Evolutionary conservation across 2,113 vertebrate genomes (phyloP), one percentile per base, ranked within the genome.

Genomic region (Cyprinodon variegatus): DNA sequence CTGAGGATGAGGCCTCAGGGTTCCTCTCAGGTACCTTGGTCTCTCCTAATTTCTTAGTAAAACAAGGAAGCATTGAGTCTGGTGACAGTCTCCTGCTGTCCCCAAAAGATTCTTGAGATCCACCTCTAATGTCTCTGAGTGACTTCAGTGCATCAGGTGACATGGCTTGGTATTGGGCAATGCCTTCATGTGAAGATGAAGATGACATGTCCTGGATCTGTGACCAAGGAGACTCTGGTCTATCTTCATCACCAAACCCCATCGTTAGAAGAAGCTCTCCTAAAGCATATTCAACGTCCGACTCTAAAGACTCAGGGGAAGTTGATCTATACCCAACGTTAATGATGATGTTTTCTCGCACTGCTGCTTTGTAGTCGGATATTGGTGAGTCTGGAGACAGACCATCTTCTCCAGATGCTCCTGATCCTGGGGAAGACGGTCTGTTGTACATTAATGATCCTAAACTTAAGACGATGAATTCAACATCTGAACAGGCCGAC

Each of bases 341-440:
- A 61, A 86, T 6, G 59, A 85, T 70, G 11, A 85, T 72, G 69
- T 3, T 4, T 60, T 87, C 78, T 71, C 11, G 2, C 4, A 61
- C 14, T 60, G 8, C 13, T 41, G 40, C 36, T 64, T 46, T 84
- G 40, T 79, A 93, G 3, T 86, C 75, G 45, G 85, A 78, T 68
- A 92, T 64, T 8, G 86, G 90, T 15, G 88, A 94, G 65, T 88
- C 89, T 78, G 85, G 88, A 41, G 82, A 77, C 12, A 89, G 37
- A 40, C 3, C 38, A 11, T 87, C 78, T 81, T 87, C 77, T 61
- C 68, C 73, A 67, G 85, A 91, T 38, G 36, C 53, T 53, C 74
- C 66, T 72, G 92, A 94, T n/a, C 39, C 76, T 53, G 89, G 84
- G 66, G 90, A 93, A 57, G 68, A 77, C 0, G 36, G 61, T 83